Evolutionary conservation across 2,888 invertebrate genomes (phyloP).

Genomic region (Nycteola revayana): DNA sequence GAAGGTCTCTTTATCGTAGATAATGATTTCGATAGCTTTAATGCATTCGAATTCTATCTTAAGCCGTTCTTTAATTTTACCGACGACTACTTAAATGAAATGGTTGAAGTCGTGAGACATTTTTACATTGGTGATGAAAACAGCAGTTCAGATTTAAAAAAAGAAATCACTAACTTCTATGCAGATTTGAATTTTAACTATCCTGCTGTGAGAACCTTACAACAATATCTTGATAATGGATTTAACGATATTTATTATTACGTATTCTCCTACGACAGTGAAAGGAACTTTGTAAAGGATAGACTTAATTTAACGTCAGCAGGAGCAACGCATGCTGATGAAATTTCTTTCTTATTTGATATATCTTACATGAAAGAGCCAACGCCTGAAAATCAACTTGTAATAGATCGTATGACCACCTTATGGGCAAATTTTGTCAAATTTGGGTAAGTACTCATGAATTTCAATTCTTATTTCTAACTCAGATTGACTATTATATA

Average conservation of each 20-base stretch:
- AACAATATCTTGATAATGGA: constrained; percentile 10
- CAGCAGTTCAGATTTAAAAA: constrained; percentile 3
- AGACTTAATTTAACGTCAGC: constrained; percentile 32
- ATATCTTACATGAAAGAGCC: constrained; percentile 31
- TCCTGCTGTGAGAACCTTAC: constrained; percentile 16
- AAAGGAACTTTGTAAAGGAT: constrained; percentile 33
- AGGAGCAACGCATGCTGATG: constrained; percentile 45
- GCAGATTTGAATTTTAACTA: constrained; percentile 21
- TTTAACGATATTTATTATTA: constrained; percentile 12
- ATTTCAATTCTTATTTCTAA: too few species aligned
- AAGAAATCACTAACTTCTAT: constrained; percentile 12
- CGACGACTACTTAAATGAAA: background rate
- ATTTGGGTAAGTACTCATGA: constrained; percentile 43
- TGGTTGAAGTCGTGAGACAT: constrained; percentile 5
- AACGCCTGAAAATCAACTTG: constrained; percentile 36
- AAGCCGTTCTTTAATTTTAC: background rate
- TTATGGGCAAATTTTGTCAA: constrained; percentile 53
- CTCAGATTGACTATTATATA: too few species aligned
- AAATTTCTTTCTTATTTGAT: constrained; percentile 48
- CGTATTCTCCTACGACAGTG: constrained; percentile 18
- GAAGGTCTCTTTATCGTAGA: background rate
- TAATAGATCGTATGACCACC: constrained; percentile 45
- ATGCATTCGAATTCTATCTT: background rate
- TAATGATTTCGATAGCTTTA: background rate
- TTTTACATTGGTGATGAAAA: constrained; percentile 17